Evolutionary conservation across 2,888 invertebrate genomes (phyloP), one percentile per base, ranked within the genome.

Genomic region (Doris montereyensis): DNA sequence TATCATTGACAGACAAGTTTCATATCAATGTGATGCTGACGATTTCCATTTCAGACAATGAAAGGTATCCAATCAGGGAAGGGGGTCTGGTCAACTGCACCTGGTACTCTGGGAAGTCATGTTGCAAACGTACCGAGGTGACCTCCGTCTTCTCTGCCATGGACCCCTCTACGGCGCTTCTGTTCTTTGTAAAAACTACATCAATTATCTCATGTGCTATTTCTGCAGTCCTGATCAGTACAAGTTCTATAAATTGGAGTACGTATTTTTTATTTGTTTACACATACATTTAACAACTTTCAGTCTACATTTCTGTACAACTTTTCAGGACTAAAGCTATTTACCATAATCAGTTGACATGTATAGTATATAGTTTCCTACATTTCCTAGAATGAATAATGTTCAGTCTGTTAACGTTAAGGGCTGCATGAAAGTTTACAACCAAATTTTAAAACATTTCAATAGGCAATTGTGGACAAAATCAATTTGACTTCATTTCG

Each of bases 201-300:
- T 92, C 81, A 91, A 91, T 83, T 92, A 91, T 81, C 84, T 92
- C 81, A 91, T 91, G 91, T 92, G 91, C 80, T 92, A 87, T 82
- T 92, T 92, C 84, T 92, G 91, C 81, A 90, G 90, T 78, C 91
- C 91, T 1, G 86, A 90, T 34, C 91, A 92, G 82, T 84, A 88
- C 65, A 81, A 83, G 32, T 91, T 91, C 90, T 91, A 89, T 79
- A 85, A 86, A 76, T 86, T 57, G 0, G 74, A 72, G n/a, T n/a
- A n/a, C n/a, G n/a, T n/a, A n/a, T n/a, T 52, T 21, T 26, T 8
- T 41, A 24, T 10, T 17, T 26, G 21, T 41, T 72, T 52, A 0
- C 28, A 67, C n/a, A n/a, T n/a, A n/a, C n/a, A n/a, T n/a, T n/a
- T n/a, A n/a, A n/a, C n/a, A n/a, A n/a, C n/a, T n/a, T 3, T 67